Evolutionary conservation across 2,113 vertebrate species (phyloP).

Genomic region (Pipra filicauda): DNA sequence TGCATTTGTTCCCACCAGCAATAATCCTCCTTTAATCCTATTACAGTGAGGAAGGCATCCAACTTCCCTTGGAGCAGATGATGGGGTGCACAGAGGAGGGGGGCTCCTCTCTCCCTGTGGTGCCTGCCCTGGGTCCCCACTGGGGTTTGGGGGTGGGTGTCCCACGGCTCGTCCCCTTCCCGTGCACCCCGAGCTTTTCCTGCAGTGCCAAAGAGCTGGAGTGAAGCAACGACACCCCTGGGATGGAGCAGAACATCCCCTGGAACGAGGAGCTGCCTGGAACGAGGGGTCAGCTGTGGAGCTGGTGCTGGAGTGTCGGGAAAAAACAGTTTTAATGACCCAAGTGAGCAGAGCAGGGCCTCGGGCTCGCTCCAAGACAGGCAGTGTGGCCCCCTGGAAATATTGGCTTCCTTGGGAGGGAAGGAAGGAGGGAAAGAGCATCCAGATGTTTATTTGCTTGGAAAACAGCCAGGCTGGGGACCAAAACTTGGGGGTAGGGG

Average conservation of each 20-base stretch:
- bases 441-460: slow-evolving; percentile 5
- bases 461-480: not conserved
- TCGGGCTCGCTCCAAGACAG: not conserved
- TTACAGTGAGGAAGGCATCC: not conserved
- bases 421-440: not conserved
- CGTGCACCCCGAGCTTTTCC: rapidly evolving
- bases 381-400: not conserved
- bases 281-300: not conserved
- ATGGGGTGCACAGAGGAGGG: not conserved
- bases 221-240: not conserved
- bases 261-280: not conserved
- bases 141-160: not conserved
- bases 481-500: not conserved
- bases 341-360: not conserved
- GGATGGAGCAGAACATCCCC: not conserved
- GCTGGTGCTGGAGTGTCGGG: not conserved
- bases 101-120: not conserved
- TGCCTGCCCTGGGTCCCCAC: not conserved
- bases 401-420: not conserved
- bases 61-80: not conserved
- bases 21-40: not conserved
- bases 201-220: not conserved
- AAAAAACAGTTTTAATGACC: not conserved
- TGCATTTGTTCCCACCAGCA: not conserved
- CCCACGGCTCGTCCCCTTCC: not conserved